phyloP scores from a whole-genome alignment of 2,888 invertebrate species.

The Rhagium mordax region DNA sequence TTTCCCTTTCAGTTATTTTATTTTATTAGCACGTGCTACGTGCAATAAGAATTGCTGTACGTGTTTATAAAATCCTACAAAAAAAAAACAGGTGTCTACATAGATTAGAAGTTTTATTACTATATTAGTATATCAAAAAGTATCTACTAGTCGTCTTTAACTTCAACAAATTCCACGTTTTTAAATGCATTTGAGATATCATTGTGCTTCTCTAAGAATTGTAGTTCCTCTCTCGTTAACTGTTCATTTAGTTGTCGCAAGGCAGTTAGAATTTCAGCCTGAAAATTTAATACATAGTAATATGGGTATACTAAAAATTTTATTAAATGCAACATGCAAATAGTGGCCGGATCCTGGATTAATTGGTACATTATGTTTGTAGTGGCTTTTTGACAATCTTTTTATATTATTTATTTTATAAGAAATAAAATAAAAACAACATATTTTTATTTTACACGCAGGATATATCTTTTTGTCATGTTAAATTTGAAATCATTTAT shows the following conservation, averaged over 20 bases:
- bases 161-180: conserved; percentile 69
- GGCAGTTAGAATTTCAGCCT: conserved; percentile 72
- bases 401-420: no score
- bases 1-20: not conserved
- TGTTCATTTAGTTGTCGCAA: conserved; percentile 73
- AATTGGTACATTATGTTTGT: no score
- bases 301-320: no score
- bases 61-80: not conserved
- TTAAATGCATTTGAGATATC: conserved; percentile 65
- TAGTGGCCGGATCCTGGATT: no score
- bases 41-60: no score
- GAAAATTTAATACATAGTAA: conserved; percentile 54
- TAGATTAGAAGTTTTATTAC: not conserved
- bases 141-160: conserved; percentile 63
- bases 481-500: no score
- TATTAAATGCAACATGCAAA: no score
- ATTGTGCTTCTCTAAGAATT: conserved; percentile 71
- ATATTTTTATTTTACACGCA: no score
- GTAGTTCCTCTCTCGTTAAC: conserved; percentile 69
- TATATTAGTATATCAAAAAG: not conserved
- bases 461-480: no score
- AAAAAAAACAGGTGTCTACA: not conserved
- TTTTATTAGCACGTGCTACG: not conserved
- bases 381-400: no score
- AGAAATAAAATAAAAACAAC: no score